Conservation (phyloP, 92 coral and sea anemone genomes). For the Epizoanthus stellaris region DNA sequence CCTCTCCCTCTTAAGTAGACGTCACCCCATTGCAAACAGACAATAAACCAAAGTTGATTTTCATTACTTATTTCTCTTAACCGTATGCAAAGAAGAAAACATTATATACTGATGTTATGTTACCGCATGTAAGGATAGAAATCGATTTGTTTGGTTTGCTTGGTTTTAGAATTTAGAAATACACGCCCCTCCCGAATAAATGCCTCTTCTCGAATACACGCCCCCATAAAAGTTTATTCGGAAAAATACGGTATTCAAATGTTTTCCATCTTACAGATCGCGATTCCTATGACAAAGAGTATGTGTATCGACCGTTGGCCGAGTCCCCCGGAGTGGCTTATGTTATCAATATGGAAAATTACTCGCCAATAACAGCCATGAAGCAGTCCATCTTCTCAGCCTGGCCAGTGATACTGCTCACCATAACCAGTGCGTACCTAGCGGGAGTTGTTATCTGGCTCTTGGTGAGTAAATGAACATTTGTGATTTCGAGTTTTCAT, state of each 20-base stretch:
- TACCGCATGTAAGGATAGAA: no score
- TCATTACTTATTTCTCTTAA: no score
- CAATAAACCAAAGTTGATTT: no score
- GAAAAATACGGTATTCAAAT: neutral
- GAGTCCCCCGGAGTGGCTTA: slow-evolving; percentile 34
- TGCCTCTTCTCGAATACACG: no score
- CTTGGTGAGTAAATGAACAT: slow-evolving; percentile 19
- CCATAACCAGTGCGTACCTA: slow-evolving; percentile 18
- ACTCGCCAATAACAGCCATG: neutral
- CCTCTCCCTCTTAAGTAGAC: no score
- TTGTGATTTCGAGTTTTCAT: no score
- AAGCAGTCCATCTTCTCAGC: neutral
- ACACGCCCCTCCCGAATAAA: no score
- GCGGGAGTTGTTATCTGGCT: slow-evolving; percentile 35
- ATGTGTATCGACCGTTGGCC: slow-evolving; percentile 19
- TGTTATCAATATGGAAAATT: slow-evolving; percentile 24
- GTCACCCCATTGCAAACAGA: no score
- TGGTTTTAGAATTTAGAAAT: no score
- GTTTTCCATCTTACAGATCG: neutral
- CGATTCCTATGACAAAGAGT: slow-evolving; percentile 7
- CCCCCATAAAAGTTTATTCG: neutral
- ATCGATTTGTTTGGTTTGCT: no score
- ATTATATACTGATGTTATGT: no score
- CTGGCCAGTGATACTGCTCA: slow-evolving; percentile 34
- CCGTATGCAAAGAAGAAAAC: no score